Conservation (phyloP, 1,140 invertebrate species). For the Drosophila sechellia region DNA sequence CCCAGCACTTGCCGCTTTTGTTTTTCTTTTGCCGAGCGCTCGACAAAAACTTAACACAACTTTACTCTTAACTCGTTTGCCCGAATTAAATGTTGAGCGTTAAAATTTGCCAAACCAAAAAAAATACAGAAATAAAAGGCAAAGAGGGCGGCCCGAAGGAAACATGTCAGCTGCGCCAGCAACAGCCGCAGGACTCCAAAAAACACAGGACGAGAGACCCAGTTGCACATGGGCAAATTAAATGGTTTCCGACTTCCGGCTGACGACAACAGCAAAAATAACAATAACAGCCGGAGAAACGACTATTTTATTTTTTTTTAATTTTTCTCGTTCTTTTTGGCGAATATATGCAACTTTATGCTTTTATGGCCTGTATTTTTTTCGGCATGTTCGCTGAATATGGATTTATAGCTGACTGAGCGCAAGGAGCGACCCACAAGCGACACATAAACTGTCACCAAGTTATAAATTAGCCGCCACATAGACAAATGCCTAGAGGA, state of each 20-base stretch:
- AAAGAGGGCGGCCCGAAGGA: constrained; percentile 43
- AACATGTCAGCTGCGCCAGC: constrained; percentile 75
- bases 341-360: constrained; percentile 72
- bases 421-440: constrained; percentile 37
- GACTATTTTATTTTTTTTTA: constrained; percentile 44
- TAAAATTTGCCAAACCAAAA: constrained; percentile 64
- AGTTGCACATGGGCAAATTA: constrained; percentile 82
- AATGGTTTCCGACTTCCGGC: constrained; percentile 81
- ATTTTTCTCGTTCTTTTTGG: constrained; percentile 20
- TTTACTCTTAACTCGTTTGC: constrained; percentile 82
- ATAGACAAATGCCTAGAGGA: constrained; percentile 50
- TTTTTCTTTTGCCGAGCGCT: constrained; percentile 68
- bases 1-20: constrained; percentile 62
- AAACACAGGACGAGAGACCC: constrained; percentile 22
- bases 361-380: constrained; percentile 49
- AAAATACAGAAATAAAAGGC: constrained; percentile 18
- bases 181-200: constrained; percentile 42
- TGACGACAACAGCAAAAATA: constrained; percentile 66
- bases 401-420: constrained; percentile 71
- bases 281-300: constrained; percentile 49
- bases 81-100: constrained; percentile 77
- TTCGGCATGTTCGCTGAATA: constrained; percentile 55
- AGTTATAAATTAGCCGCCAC: constrained; percentile 56
- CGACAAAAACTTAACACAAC: constrained; percentile 79
- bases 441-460: constrained; percentile 61